phyloP scores from a whole-genome alignment of 1,140 invertebrate genomes.

The Proctacanthus coquilletti region DNA sequence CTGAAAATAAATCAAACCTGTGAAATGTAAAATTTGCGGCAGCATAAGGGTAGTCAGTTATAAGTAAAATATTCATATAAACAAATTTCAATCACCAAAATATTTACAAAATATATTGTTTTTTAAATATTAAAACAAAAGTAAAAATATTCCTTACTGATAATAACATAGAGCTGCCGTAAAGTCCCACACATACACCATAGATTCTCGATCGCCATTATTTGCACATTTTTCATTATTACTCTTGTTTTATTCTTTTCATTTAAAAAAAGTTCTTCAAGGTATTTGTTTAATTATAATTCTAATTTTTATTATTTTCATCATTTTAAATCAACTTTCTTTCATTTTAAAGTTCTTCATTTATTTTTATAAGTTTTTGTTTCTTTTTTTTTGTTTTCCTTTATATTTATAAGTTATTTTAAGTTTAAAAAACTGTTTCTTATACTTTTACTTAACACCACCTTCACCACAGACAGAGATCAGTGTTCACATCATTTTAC shows the following conservation, averaged over 20 bases:
- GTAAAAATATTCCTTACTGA: too few species aligned
- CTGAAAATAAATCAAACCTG: too few species aligned
- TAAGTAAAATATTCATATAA: too few species aligned
- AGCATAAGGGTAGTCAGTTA: too few species aligned
- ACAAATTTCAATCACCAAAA: too few species aligned
- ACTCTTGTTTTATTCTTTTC: conserved; percentile 2
- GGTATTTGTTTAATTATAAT: not conserved
- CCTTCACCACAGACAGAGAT: conserved; percentile 5
- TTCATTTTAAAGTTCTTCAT: not conserved
- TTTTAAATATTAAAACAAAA: too few species aligned
- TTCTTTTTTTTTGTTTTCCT: conserved; percentile 12
- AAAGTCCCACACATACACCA: too few species aligned
- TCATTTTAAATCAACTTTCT: not conserved
- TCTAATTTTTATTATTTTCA: not conserved
- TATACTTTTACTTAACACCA: conserved; percentile 3
- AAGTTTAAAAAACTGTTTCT: not conserved
- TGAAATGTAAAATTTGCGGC: too few species aligned
- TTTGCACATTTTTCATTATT: conserved; percentile 1
- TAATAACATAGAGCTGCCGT: too few species aligned
- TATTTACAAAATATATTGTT: too few species aligned
- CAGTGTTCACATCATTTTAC: conserved; percentile 4
- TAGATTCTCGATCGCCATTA: too few species aligned
- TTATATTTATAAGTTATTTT: conserved; percentile 8
- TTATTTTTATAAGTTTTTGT: not conserved
- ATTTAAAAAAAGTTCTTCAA: conserved; percentile 1